Evolutionary conservation across 2,113 vertebrate species (phyloP).

Genomic region (Pelecanoides urinatrix): DNA sequence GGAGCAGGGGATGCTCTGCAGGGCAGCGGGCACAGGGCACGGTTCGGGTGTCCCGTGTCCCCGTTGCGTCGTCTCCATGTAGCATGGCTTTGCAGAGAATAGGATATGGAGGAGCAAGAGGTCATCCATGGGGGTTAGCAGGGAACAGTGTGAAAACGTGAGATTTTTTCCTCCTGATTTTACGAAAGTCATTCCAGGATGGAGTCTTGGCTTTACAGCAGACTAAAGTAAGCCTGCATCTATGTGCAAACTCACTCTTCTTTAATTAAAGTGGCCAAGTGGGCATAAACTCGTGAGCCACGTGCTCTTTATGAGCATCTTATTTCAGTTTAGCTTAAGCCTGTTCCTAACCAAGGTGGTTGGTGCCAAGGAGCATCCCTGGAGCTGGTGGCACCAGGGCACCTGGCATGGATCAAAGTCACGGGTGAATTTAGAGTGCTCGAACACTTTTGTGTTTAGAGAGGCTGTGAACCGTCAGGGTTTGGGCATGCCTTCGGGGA

Average conservation of each 20-base stretch:
- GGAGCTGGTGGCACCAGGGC: neutral
- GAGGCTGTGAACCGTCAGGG: accelerated
- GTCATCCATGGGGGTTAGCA: neutral
- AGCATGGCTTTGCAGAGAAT: neutral
- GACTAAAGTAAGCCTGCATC: too few relatives aligned
- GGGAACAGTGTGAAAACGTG: neutral
- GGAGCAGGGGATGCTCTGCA: neutral
- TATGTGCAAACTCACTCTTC: neutral
- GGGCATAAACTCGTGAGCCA: neutral
- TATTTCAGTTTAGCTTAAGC: neutral
- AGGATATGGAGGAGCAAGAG: neutral
- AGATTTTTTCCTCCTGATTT: neutral
- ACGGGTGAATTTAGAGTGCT: too few relatives aligned
- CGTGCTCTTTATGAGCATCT: neutral
- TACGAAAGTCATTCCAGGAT: neutral
- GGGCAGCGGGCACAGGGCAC: neutral
- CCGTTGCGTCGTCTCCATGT: accelerated
- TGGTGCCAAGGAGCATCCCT: neutral
- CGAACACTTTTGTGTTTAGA: too few relatives aligned
- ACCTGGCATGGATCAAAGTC: accelerated
- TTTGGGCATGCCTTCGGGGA: neutral
- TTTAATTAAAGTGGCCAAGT: neutral
- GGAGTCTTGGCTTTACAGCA: neutral
- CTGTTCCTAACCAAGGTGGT: neutral
- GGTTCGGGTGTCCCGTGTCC: accelerated